Evolutionary conservation across 2,888 invertebrate species (phyloP), one percentile per base, ranked within the genome.

Genomic region (Axea sp.): DNA sequence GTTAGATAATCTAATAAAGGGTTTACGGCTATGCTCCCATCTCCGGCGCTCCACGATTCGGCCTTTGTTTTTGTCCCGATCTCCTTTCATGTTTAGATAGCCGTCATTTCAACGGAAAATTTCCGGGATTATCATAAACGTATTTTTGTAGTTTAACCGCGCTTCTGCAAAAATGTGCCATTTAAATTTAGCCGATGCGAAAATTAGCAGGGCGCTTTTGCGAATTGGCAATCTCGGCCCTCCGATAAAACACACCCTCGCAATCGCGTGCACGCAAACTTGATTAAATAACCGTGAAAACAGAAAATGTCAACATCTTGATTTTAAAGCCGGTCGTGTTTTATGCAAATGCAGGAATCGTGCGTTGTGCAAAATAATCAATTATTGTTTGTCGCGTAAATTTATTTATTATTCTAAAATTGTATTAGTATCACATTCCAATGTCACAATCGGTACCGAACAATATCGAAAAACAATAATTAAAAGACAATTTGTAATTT

Each of bases 1-100:
- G 80, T 81, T 78, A 79, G 79, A 81, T 87, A 86, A 87, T 87
- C 85, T 86, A 87, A 87, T 87, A 87, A 85, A 86, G 84, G 84
- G 83, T 83, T 84, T 82, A 81, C 69, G 72, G 78, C 80, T 75
- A 75, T 77, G 75, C 79, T 76, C 74, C 77, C 76, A 77, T 72
- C 74, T 43, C 65, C 39, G 39, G 39, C 33, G 49, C 51, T 57
- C 22, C 37, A 11, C 68, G 67, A 55, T 26, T 51, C 53, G 3
- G 68, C 30, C 51, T 45, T 11, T 68, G 57, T 73, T 55, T 67
- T 73, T 55, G 53, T 49, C 68, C 35, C 37, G 30, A 19, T 11
- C 53, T 30, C 31, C 41, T 68, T 64, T 57, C 39, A 35, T 59
- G 59, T 65, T 65, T 72, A 37, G 41, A 57, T 57, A 64, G 62